A percentile compares a stretch with the other conserved stretches of the same genome.
Conservation (phyloP, 2,113 vertebrate species). For the Rhynchomys soricoides region DNA sequence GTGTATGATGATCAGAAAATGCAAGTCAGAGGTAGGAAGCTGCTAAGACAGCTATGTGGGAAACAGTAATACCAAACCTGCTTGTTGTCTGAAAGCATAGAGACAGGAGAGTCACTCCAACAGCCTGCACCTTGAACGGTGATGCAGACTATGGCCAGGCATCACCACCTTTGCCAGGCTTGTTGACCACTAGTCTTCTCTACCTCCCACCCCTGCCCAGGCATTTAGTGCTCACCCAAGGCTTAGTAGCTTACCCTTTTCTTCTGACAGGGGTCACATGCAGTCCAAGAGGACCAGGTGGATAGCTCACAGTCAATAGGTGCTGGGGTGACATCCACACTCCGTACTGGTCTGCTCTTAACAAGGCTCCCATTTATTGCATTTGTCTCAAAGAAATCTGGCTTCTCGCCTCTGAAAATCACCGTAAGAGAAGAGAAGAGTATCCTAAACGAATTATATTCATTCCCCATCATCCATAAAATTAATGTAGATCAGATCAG, state of each 20-base stretch:
- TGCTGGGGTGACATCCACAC: background rate
- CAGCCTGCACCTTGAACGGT: background rate
- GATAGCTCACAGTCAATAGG: conserved; percentile 91
- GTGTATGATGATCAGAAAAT: background rate
- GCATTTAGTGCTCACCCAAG: background rate
- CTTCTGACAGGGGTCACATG: conserved; percentile 92
- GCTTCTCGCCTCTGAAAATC: conserved; percentile 71
- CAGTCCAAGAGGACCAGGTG: conserved; percentile 92
- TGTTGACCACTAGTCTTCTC: background rate
- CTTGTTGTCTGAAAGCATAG: background rate
- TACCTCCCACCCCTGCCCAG: background rate
- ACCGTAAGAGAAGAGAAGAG: background rate
- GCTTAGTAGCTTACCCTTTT: conserved; percentile 89
- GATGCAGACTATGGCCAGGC: background rate
- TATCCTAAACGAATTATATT: background rate
- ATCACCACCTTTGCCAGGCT: background rate
- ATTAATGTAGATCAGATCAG: background rate
- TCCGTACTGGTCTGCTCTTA: conserved; percentile 67
- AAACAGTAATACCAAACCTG: background rate
- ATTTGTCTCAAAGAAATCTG: background rate
- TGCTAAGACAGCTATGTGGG: background rate
- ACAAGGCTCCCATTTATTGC: conserved; percentile 10
- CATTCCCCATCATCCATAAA: background rate
- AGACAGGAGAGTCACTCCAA: background rate
- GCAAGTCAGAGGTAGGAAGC: background rate